phyloP scores from a whole-genome alignment of 2,113 vertebrate species.

The Turdus rufiventris region DNA sequence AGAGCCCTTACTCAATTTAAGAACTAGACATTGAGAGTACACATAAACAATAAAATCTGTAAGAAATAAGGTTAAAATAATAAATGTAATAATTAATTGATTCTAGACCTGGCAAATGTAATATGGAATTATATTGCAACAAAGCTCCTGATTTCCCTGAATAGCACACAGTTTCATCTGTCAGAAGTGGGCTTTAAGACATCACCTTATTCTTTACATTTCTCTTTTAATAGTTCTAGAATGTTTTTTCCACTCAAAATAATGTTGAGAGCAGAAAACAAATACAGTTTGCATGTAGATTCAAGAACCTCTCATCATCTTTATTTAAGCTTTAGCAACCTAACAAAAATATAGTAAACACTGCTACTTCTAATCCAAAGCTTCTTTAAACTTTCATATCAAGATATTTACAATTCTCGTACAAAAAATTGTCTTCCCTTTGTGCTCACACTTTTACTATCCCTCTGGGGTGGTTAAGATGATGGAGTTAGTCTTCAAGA shows the following conservation, averaged over 20 bases:
- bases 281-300: neutral
- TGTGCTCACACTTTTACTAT: neutral
- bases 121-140: neutral
- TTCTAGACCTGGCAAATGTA: neutral
- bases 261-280: accelerated
- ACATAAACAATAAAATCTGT: neutral
- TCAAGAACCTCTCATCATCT: neutral
- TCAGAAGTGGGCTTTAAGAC: neutral
- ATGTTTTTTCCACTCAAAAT: neutral
- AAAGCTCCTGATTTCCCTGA: neutral
- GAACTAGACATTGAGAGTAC: neutral
- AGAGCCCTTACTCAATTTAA: neutral
- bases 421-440: neutral
- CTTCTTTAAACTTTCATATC: neutral
- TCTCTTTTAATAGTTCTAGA: neutral
- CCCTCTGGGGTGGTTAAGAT: neutral
- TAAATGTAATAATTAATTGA: neutral
- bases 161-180: neutral
- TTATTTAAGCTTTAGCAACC: neutral
- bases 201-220: neutral
- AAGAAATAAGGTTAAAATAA: neutral
- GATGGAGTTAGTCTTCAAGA: neutral
- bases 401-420: neutral
- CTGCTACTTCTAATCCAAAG: neutral
- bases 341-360: neutral